Percentiles rank a stretch among this genome's conserved stretches.
These are phyloP conservation scores for Phengaris alcon DNA, from an alignment of 2,888 invertebrate species.

Conservation along the genomic window DNA sequence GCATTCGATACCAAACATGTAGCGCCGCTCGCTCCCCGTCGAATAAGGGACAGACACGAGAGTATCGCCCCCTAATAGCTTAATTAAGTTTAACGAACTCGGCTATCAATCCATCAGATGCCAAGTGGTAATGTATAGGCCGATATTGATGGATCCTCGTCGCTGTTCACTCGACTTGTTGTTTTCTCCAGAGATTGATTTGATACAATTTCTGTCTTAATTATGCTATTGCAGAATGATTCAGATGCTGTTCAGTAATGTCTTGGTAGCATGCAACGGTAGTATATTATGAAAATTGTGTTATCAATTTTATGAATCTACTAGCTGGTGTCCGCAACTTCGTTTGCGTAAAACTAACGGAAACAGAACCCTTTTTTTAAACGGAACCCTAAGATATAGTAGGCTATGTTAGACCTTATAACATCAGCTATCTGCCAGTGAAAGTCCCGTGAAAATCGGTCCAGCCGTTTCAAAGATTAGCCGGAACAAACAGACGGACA, in stretches of 20 bases:
- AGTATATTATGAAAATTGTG: slow-evolving; percentile 8
- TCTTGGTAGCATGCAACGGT: neutral
- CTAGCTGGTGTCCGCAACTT: no score
- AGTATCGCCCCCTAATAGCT: slow-evolving; percentile 17
- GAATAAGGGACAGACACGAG: neutral
- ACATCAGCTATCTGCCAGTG: no score
- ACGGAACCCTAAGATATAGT: no score
- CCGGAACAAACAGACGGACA: no score
- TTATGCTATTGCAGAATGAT: neutral
- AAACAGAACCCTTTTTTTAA: no score
- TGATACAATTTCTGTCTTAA: slow-evolving; percentile 8
- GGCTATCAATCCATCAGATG: slow-evolving; percentile 3
- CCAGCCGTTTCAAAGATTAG: no score
- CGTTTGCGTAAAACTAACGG: no score
- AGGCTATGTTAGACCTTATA: no score
- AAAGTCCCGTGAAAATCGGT: no score
- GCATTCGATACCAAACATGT: slow-evolving; percentile 5
- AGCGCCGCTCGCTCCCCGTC: neutral
- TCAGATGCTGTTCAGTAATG: neutral
- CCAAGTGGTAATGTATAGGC: neutral
- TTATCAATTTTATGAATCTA: slow-evolving; percentile 7
- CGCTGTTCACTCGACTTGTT: neutral
- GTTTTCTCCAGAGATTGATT: slow-evolving; percentile 10
- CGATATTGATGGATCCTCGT: slow-evolving; percentile 11
- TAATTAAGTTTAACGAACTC: slow-evolving; percentile 14